phyloP scores from a whole-genome alignment of 2,888 invertebrate genomes.

The Lutraria lutraria region DNA sequence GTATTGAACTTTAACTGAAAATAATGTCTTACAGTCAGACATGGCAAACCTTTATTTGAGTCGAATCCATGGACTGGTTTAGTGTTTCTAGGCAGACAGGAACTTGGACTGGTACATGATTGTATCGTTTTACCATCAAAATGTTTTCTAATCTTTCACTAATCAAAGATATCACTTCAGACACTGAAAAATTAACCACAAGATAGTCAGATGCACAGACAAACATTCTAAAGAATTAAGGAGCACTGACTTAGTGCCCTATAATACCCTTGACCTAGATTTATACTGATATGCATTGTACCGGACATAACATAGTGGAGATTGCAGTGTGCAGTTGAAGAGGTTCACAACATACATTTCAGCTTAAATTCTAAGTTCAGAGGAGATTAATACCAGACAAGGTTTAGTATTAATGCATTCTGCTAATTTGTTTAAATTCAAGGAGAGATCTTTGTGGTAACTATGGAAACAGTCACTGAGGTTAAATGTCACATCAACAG shows the following conservation, averaged over 20 bases:
- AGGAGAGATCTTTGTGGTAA: too few relatives aligned
- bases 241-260: neutral
- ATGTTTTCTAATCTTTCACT: neutral
- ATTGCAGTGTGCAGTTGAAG: too few relatives aligned
- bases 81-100: neutral
- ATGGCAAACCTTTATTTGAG: neutral
- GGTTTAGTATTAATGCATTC: too few relatives aligned
- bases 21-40: neutral
- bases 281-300: too few relatives aligned
- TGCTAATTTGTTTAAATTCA: too few relatives aligned
- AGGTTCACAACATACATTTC: too few relatives aligned
- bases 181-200: neutral
- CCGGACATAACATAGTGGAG: too few relatives aligned
- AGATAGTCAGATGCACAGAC: neutral
- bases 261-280: neutral
- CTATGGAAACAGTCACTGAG: too few relatives aligned
- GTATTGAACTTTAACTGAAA: neutral
- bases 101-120: neutral
- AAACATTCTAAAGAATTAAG: neutral
- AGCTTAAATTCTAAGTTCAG: too few relatives aligned
- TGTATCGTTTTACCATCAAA: neutral
- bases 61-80: neutral
- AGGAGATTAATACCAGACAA: too few relatives aligned
- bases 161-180: conserved; percentile 4
- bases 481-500: too few relatives aligned